phyloP scores from a whole-genome alignment of 2,797 vertebrate genomes.

The Halcyon smyrnensis region DNA sequence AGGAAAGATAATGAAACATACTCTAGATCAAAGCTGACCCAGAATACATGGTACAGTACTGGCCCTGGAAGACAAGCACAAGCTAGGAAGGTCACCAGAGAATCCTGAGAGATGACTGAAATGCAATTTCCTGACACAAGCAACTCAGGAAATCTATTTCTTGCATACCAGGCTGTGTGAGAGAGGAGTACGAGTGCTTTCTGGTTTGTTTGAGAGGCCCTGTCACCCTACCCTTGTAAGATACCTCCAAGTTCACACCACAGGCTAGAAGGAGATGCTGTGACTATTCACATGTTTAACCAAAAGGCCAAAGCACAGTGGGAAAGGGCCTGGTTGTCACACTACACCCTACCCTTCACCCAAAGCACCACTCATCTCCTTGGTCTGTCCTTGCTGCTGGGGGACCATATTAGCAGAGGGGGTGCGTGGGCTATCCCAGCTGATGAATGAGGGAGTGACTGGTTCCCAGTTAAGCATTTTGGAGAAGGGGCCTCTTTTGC shows the following conservation, averaged over 20 bases:
- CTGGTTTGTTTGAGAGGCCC: background rate
- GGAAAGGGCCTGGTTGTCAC: background rate
- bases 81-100: background rate
- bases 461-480: background rate
- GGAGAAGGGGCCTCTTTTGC: background rate
- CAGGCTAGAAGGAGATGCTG: background rate
- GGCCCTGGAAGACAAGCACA: background rate
- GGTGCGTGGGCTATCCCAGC: accelerated
- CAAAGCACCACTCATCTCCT: background rate
- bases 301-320: accelerated
- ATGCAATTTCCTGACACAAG: background rate
- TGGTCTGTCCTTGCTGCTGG: background rate
- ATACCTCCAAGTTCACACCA: background rate
- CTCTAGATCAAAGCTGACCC: background rate
- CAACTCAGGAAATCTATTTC: background rate
- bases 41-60: background rate
- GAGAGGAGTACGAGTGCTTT: background rate
- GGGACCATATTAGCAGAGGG: accelerated
- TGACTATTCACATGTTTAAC: background rate
- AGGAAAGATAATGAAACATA: background rate
- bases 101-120: background rate
- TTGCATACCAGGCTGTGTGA: background rate
- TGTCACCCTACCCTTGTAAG: accelerated
- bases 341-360: accelerated
- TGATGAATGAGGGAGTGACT: accelerated